These are phyloP conservation scores for Falco biarmicus DNA, from an alignment of 2,797 vertebrate species.

Conservation along the genomic window DNA sequence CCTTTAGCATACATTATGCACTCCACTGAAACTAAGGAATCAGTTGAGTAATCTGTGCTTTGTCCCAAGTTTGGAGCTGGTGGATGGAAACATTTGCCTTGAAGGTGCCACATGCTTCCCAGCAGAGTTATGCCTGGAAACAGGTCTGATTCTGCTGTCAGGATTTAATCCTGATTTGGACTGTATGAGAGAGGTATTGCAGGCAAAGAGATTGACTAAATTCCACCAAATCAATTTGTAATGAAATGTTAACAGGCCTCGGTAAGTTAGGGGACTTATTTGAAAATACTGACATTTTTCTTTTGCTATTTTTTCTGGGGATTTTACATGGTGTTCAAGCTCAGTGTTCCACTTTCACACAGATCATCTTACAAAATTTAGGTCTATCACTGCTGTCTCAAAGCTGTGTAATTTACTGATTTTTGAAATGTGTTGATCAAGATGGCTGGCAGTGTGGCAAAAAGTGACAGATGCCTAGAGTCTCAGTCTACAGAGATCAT, in stretches of 20 bases:
- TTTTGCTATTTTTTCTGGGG: background rate
- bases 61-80: background rate
- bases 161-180: background rate
- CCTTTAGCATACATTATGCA: background rate
- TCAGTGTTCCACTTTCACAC: background rate
- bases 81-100: background rate
- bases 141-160: background rate
- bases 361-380: background rate
- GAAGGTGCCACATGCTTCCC: background rate
- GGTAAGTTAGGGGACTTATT: background rate
- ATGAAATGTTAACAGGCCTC: background rate
- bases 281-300: background rate
- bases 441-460: background rate
- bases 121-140: background rate
- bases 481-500: background rate
- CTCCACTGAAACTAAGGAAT: background rate
- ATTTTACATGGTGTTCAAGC: background rate
- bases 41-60: background rate
- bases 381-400: background rate
- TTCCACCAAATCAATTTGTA: background rate
- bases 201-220: background rate
- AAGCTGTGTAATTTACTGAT: slow-evolving; percentile 3
- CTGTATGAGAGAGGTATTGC: background rate
- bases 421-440: slow-evolving; percentile 22
- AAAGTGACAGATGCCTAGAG: slow-evolving; percentile 5